These are phyloP conservation scores for Cylas formicarius DNA, from an alignment of 1,140 invertebrate species.

Conservation along the genomic window DNA sequence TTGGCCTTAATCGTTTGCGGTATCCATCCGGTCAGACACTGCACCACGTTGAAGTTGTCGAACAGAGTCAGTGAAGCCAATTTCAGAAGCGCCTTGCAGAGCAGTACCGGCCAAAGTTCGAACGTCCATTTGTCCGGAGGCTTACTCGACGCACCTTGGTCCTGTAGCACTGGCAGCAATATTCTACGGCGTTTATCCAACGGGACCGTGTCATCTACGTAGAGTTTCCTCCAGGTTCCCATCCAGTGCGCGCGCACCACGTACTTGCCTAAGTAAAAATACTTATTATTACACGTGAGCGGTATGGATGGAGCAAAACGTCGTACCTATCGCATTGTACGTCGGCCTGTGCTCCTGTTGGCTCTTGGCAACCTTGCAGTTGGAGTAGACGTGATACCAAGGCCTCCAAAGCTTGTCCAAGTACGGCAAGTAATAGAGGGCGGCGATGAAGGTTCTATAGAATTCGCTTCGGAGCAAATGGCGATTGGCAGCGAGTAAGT, in stretches of 20 bases:
- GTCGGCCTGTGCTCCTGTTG: slow-evolving; percentile 25
- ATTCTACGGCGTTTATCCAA: slow-evolving; percentile 25
- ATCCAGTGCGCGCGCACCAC: slow-evolving; percentile 35
- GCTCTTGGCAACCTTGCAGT: slow-evolving; percentile 27
- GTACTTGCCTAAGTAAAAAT: slow-evolving; percentile 36
- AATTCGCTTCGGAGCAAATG: slow-evolving; percentile 32
- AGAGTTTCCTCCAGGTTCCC: slow-evolving; percentile 35
- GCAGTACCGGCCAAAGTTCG: slow-evolving; percentile 34
- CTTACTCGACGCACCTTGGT: background rate
- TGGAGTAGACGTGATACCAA: slow-evolving; percentile 38
- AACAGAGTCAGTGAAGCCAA: slow-evolving; percentile 30
- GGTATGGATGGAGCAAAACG: background rate
- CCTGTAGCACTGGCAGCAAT: slow-evolving; percentile 25
- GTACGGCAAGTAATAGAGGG: slow-evolving; percentile 31
- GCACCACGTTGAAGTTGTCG: slow-evolving; percentile 32
- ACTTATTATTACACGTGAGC: no score
- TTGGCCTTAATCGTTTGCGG: slow-evolving; percentile 25
- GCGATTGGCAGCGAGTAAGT: slow-evolving; percentile 24
- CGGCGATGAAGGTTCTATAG: slow-evolving; percentile 29
- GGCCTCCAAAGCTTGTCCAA: slow-evolving; percentile 29
- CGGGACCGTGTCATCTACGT: slow-evolving; percentile 34
- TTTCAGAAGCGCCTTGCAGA: slow-evolving; percentile 38
- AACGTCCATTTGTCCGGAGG: slow-evolving; percentile 10
- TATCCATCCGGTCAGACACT: slow-evolving; percentile 37
- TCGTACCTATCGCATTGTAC: slow-evolving; percentile 27